A percentile compares a stretch with the other conserved stretches of the same genome.
Conservation (phyloP, 2,113 vertebrate species). For the Pholis gunnellus region DNA sequence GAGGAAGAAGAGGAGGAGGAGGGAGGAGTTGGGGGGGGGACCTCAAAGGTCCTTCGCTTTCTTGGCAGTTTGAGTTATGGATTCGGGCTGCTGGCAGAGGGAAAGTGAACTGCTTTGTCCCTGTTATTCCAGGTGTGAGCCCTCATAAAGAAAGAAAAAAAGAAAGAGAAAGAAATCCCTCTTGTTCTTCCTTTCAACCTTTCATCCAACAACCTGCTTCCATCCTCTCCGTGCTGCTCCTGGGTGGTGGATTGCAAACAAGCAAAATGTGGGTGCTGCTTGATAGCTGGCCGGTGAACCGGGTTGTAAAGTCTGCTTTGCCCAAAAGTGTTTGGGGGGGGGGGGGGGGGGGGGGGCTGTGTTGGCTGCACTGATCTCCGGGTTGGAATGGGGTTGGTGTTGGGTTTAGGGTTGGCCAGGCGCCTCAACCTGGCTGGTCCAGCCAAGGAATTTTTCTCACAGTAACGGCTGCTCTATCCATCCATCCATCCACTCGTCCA, state of each 20-base stretch:
- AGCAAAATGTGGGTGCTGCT: constrained; percentile 48
- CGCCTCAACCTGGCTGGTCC: constrained; percentile 59
- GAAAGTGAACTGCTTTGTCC: constrained; percentile 43
- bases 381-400: constrained; percentile 44
- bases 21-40: not conserved
- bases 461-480: constrained; percentile 60
- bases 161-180: constrained; percentile 6
- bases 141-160: constrained; percentile 33
- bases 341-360: not conserved
- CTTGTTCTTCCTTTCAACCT: constrained; percentile 41
- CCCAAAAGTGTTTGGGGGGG: constrained; percentile 34
- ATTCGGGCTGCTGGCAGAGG: constrained; percentile 56
- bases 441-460: constrained; percentile 75
- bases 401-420: constrained; percentile 59
- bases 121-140: constrained; percentile 71
- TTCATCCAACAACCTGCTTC: constrained; percentile 53
- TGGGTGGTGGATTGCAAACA: constrained; percentile 40
- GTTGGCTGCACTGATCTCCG: constrained; percentile 45
- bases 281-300: constrained; percentile 40
- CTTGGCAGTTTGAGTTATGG: constrained; percentile 61
- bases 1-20: constrained; percentile 18
- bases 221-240: constrained; percentile 27
- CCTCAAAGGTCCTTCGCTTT: constrained; percentile 37
- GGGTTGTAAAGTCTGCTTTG: constrained; percentile 41
- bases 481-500: constrained; percentile 45